These are phyloP conservation scores for Chymomyza amoena DNA, from an alignment of 2,888 invertebrate genomes.

Conservation along the genomic window DNA sequence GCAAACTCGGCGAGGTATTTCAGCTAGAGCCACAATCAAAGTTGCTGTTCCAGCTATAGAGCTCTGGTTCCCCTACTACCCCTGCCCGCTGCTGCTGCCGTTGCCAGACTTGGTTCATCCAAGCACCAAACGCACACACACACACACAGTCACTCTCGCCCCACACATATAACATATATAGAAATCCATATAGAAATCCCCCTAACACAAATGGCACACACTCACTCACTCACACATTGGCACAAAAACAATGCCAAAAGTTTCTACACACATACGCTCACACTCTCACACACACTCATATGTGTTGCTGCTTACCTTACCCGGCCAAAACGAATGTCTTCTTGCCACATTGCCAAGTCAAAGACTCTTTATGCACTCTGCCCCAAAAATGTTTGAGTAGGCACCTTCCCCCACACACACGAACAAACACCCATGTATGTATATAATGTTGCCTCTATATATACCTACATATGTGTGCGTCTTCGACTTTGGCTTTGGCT, in stretches of 20 bases:
- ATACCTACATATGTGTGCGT: slow-evolving; percentile 27
- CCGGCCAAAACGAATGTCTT: slow-evolving; percentile 43
- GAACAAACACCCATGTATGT: not conserved
- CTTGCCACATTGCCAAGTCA: slow-evolving; percentile 64
- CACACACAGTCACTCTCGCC: slow-evolving; percentile 22
- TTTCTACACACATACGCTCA: slow-evolving; percentile 45
- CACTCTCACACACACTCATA: slow-evolving; percentile 44
- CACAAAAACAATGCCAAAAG: slow-evolving; percentile 72
- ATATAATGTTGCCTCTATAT: not conserved
- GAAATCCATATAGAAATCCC: slow-evolving; percentile 37
- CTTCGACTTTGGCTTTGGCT: slow-evolving; percentile 66
- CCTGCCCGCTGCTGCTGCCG: slow-evolving; percentile 15
- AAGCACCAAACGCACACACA: slow-evolving; percentile 32
- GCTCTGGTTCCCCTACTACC: slow-evolving; percentile 18
- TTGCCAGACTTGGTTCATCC: slow-evolving; percentile 68
- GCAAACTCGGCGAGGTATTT: slow-evolving; percentile 58
- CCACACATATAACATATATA: slow-evolving; percentile 13
- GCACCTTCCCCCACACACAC: not conserved
- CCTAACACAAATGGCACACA: slow-evolving; percentile 52
- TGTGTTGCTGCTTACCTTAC: slow-evolving; percentile 8
- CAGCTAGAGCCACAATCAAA: slow-evolving; percentile 71
- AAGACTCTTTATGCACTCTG: slow-evolving; percentile 56
- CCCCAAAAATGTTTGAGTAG: slow-evolving; percentile 10
- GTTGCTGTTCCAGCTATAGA: slow-evolving; percentile 66
- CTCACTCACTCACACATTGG: slow-evolving; percentile 16